Conservation (phyloP, 2,113 vertebrate genomes). For the Caracal caracal region DNA sequence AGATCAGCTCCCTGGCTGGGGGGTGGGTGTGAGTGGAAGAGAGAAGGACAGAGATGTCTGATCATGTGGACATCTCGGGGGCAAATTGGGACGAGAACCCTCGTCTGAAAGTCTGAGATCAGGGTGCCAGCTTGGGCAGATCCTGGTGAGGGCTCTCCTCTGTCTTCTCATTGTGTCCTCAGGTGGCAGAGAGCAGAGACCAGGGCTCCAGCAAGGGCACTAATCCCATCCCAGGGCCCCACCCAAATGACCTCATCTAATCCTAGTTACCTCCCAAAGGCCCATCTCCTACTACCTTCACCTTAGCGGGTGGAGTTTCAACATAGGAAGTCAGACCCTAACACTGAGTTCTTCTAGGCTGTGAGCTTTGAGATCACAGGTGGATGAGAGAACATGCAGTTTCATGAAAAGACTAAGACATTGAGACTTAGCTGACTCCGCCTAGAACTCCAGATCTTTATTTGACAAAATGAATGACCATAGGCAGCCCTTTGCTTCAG, state of each 20-base stretch:
- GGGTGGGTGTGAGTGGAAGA: accelerated
- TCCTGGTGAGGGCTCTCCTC: not conserved
- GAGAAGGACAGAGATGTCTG: not conserved
- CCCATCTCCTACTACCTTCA: not conserved
- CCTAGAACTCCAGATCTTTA: not conserved
- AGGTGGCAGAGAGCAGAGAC: not conserved
- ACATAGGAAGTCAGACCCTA: not conserved
- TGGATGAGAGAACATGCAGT: no score
- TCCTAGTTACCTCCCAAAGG: not conserved
- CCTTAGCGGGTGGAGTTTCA: not conserved
- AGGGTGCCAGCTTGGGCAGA: not conserved
- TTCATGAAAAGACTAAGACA: not conserved
- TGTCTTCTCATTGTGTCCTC: not conserved
- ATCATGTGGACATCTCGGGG: not conserved
- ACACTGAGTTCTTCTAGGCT: not conserved
- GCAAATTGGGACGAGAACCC: not conserved
- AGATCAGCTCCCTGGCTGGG: no score
- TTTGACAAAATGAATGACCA: not conserved
- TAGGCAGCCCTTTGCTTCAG: not conserved
- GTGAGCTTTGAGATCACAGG: not conserved
- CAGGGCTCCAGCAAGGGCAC: not conserved
- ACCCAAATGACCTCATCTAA: not conserved
- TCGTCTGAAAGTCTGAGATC: not conserved
- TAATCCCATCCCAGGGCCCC: not conserved
- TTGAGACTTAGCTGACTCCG: not conserved